Conservation (phyloP, 2,888 invertebrate genomes). For the Opisthograptis luteolata region DNA sequence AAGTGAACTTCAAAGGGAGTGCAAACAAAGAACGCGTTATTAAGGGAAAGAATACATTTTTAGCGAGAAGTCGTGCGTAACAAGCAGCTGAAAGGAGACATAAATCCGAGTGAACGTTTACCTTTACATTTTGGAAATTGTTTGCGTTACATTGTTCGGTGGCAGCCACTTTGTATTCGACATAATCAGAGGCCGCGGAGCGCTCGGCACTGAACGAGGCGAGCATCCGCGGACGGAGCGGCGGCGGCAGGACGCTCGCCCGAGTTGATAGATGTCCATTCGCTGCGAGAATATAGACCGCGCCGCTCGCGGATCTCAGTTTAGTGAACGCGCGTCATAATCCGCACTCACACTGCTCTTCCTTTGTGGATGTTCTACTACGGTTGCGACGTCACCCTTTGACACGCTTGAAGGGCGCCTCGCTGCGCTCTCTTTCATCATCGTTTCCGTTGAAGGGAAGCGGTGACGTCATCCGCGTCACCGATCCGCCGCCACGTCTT, state of each 20-base stretch:
- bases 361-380: no score
- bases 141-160: not conserved
- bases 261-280: no score
- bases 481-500: no score
- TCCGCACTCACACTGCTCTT: no score
- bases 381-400: no score
- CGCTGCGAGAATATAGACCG: no score
- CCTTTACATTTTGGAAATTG: not conserved
- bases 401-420: no score
- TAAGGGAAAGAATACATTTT: not conserved
- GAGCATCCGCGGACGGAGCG: not conserved
- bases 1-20: not conserved
- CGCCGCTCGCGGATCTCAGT: no score
- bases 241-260: not conserved
- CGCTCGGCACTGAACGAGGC: not conserved
- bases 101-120: not conserved
- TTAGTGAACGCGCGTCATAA: no score
- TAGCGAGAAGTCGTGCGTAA: not conserved
- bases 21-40: slow-evolving; percentile 1
- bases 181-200: not conserved
- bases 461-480: no score
- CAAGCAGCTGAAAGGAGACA: not conserved
- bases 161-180: slow-evolving; percentile 1
- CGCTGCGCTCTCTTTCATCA: no score
- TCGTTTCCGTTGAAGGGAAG: no score